Conservation (phyloP, 2,113 vertebrate species). For the Xiphorhynchus elegans region DNA sequence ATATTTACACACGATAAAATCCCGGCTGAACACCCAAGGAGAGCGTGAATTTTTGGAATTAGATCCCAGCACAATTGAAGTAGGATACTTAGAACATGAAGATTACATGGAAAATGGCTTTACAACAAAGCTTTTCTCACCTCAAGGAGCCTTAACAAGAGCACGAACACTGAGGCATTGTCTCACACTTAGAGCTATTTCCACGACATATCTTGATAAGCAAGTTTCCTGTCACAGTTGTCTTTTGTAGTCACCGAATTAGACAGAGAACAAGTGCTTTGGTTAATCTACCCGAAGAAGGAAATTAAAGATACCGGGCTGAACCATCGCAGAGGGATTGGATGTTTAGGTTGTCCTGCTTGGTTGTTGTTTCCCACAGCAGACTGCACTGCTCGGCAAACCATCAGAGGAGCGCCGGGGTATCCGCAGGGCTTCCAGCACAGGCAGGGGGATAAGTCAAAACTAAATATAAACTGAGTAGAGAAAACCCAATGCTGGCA, state of each 20-base stretch:
- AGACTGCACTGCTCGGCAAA: background rate
- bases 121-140: background rate
- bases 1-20: background rate
- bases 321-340: rapidly evolving
- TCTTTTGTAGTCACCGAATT: background rate
- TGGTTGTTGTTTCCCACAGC: background rate
- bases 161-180: background rate
- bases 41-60: background rate
- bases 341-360: background rate
- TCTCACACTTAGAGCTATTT: background rate
- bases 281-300: background rate
- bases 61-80: background rate
- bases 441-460: background rate
- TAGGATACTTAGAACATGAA: background rate
- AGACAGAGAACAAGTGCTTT: background rate
- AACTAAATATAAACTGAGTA: background rate
- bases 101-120: background rate
- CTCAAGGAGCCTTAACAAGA: background rate
- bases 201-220: background rate
- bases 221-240: background rate
- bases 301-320: background rate
- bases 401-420: background rate
- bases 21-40: background rate
- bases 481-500: background rate
- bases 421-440: background rate